Conservation (phyloP, 2,797 vertebrate species). For the Harpagifer antarcticus region DNA sequence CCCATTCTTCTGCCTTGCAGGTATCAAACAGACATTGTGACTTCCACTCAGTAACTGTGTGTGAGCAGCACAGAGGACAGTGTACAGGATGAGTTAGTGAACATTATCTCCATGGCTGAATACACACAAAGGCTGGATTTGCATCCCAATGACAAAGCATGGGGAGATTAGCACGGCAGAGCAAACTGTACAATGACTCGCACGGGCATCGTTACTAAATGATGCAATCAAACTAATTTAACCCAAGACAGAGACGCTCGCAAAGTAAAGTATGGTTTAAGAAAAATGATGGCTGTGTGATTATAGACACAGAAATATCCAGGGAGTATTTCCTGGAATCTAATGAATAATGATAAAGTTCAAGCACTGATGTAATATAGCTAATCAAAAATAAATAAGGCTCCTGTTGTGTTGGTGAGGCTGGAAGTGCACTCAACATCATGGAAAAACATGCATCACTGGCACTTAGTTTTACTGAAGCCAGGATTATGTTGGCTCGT, state of each 20-base stretch:
- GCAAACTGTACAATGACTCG: constrained; percentile 44
- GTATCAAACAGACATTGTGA: neutral
- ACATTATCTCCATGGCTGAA: constrained; percentile 73
- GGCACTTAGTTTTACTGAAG: constrained; percentile 21
- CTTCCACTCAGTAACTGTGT: constrained; percentile 12
- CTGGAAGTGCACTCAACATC: constrained; percentile 30
- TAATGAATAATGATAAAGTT: constrained; percentile 28
- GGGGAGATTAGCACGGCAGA: constrained; percentile 45
- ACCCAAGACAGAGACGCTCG: neutral
- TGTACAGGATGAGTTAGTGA: constrained; percentile 52
- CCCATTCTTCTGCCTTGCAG: neutral
- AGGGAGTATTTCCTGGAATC: constrained; percentile 14
- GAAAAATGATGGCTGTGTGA: neutral
- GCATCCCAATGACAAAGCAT: constrained; percentile 59
- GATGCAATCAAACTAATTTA: neutral
- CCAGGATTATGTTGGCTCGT: constrained; percentile 27
- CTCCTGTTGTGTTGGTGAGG: constrained; percentile 21
- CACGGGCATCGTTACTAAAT: constrained; percentile 1
- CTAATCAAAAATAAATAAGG: constrained; percentile 54
- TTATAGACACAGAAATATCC: neutral
- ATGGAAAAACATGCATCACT: constrained; percentile 46
- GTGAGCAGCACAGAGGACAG: constrained; percentile 18
- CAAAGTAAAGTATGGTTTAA: neutral
- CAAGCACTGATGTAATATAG: constrained; percentile 31
- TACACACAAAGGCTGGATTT: constrained; percentile 68